Conservation (phyloP, 2,113 vertebrate species). For the Limanda limanda region DNA sequence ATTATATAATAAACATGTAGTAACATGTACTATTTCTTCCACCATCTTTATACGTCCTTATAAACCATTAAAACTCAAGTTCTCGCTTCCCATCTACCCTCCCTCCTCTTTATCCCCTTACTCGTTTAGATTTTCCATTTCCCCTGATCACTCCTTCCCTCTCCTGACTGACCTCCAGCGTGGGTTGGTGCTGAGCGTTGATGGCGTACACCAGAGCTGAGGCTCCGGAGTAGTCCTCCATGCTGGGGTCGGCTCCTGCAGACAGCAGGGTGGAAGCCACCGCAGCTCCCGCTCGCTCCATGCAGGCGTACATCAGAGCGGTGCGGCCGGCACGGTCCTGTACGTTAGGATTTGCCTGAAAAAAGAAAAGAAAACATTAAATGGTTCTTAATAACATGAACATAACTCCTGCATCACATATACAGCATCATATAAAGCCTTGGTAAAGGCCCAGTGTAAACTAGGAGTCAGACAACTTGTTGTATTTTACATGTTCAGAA, state of each 20-base stretch:
- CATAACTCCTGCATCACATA: too few species aligned
- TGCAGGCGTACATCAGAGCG: slow-evolving; percentile 81
- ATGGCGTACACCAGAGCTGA: slow-evolving; percentile 81
- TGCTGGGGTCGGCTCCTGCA: slow-evolving; percentile 77
- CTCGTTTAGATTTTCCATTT: neutral
- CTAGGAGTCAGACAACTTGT: neutral
- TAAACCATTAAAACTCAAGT: too few species aligned
- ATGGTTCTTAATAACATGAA: neutral
- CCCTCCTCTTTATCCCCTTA: too few species aligned
- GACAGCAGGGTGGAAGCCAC: slow-evolving; percentile 69
- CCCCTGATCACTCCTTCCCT: neutral
- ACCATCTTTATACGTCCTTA: too few species aligned
- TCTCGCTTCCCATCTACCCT: too few species aligned
- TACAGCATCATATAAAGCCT: too few species aligned
- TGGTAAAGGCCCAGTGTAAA: neutral
- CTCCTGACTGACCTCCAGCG: slow-evolving; percentile 60
- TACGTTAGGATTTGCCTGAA: slow-evolving; percentile 72
- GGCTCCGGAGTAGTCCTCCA: slow-evolving; percentile 76
- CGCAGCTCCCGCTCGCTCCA: slow-evolving; percentile 68
- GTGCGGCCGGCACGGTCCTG: slow-evolving; percentile 79
- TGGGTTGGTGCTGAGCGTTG: slow-evolving; percentile 72
- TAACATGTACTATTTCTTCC: too few species aligned
- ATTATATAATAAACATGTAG: too few species aligned
- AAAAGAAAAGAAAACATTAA: neutral
- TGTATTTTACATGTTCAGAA: neutral